Conservation (phyloP, 2,888 invertebrate species). For the Caenorhabditis drosophilae region DNA sequence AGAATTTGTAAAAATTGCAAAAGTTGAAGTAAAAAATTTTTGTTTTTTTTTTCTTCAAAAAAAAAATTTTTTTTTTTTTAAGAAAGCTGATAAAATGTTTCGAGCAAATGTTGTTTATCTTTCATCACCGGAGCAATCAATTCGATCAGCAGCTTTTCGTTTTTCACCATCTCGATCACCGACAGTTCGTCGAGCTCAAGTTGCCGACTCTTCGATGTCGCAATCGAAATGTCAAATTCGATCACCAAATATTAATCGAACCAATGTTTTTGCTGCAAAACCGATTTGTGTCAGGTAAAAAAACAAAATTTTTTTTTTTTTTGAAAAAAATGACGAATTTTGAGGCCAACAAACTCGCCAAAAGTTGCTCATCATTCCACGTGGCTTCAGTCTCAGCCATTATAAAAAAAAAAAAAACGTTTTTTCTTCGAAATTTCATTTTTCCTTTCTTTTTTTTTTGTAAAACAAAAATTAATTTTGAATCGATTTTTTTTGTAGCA, state of each 20-base stretch:
- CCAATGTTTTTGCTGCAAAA: conserved; percentile 10
- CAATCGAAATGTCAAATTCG: conserved; percentile 29
- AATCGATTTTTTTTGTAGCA: too few species aligned
- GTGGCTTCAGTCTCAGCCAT: conserved; percentile 37
- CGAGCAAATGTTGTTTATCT: conserved; percentile 34
- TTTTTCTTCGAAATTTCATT: conserved; percentile 24
- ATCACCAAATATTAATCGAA: conserved; percentile 21
- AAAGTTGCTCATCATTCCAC: conserved; percentile 24
- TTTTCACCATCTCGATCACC: conserved; percentile 36
- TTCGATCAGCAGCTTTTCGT: conserved; percentile 4
- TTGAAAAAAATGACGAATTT: too few species aligned
- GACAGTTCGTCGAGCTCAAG: conserved; percentile 16
- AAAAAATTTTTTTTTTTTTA: neutral
- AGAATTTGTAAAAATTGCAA: conserved; percentile 10
- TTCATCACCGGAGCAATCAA: conserved; percentile 13
- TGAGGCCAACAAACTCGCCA: conserved; percentile 19
- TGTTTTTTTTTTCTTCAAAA: neutral
- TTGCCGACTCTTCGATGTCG: conserved; percentile 14
- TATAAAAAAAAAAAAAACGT: too few species aligned
- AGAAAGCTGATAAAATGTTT: conserved; percentile 36
- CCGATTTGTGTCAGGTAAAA: too few species aligned
- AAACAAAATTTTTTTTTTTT: conserved; percentile 4
- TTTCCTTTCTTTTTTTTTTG: neutral
- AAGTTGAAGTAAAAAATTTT: neutral
- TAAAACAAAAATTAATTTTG: too few species aligned